Evolutionary conservation across 2,113 vertebrate species (phyloP).

Genomic region (Xiphophorus hellerii): DNA sequence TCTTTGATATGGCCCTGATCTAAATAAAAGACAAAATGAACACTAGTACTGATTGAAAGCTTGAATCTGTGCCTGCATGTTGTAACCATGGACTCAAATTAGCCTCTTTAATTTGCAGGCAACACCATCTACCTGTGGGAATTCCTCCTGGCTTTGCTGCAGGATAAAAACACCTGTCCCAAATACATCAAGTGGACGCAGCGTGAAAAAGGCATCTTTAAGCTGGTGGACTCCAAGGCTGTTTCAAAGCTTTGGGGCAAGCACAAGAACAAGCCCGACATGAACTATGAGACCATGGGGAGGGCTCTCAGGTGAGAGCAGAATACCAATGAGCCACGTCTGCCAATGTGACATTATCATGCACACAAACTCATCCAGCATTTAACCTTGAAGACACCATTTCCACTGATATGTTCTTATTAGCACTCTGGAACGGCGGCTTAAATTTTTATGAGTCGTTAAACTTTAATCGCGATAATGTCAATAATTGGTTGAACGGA

Average conservation of each 20-base stretch:
- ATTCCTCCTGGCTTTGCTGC: conserved; percentile 88
- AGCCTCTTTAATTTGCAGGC: conserved; percentile 70
- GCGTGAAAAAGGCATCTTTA: conserved; percentile 91
- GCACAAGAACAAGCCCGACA: conserved; percentile 92
- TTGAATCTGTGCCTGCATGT: conserved; percentile 15
- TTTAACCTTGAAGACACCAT: conserved; percentile 22
- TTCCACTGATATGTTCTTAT: conserved; percentile 26
- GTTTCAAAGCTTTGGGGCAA: conserved; percentile 92
- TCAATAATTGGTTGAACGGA: conserved; percentile 16
- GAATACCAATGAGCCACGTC: neutral
- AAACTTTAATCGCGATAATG: conserved; percentile 6
- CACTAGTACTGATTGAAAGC: conserved; percentile 35
- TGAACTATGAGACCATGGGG: conserved; percentile 94
- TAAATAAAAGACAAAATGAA: no score
- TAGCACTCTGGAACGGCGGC: neutral
- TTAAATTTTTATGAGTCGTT: conserved; percentile 2
- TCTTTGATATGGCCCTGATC: no score
- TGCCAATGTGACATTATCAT: conserved; percentile 7
- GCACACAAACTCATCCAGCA: neutral
- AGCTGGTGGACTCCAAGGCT: conserved; percentile 90
- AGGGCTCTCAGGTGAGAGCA: conserved; percentile 84
- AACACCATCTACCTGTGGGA: conserved; percentile 93
- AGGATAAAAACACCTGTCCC: conserved; percentile 92
- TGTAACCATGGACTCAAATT: conserved; percentile 26
- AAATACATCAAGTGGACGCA: conserved; percentile 94